phyloP scores from a whole-genome alignment of 2,113 vertebrate species.

The Nycticorax nycticorax region DNA sequence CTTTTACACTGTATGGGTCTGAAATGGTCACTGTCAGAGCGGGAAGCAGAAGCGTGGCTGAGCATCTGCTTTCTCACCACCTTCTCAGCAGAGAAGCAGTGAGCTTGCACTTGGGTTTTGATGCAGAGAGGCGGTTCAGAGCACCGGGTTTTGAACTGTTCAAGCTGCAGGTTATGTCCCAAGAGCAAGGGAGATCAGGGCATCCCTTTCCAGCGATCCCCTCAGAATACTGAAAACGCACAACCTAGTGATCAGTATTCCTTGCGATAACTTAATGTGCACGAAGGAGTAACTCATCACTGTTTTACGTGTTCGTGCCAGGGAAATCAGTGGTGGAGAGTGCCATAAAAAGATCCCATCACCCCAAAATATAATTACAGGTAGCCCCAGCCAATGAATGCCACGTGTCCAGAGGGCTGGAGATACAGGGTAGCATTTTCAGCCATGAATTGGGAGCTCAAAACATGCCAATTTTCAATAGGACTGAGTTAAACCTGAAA shows the following conservation, averaged over 20 bases:
- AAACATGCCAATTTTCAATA: accelerated
- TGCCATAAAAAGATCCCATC: background rate
- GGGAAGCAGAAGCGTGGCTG: accelerated
- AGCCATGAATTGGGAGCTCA: background rate
- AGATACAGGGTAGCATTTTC: background rate
- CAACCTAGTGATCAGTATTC: accelerated
- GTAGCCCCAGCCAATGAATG: background rate
- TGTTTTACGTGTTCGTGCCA: accelerated
- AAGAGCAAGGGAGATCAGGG: background rate
- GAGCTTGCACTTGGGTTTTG: background rate
- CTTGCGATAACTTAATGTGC: accelerated
- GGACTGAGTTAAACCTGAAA: background rate
- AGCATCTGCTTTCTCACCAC: accelerated
- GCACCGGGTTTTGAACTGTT: background rate
- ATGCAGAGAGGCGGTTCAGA: background rate
- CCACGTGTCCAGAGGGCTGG: background rate
- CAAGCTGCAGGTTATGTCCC: background rate
- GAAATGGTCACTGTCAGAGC: background rate
- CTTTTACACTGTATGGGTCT: accelerated
- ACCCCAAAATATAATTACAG: background rate
- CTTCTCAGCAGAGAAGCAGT: accelerated
- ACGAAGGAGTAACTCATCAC: accelerated
- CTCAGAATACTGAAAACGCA: background rate
- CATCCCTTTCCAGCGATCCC: background rate
- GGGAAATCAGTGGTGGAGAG: background rate